phyloP scores from a whole-genome alignment of 1,140 invertebrate genomes.

The Galleria mellonella region DNA sequence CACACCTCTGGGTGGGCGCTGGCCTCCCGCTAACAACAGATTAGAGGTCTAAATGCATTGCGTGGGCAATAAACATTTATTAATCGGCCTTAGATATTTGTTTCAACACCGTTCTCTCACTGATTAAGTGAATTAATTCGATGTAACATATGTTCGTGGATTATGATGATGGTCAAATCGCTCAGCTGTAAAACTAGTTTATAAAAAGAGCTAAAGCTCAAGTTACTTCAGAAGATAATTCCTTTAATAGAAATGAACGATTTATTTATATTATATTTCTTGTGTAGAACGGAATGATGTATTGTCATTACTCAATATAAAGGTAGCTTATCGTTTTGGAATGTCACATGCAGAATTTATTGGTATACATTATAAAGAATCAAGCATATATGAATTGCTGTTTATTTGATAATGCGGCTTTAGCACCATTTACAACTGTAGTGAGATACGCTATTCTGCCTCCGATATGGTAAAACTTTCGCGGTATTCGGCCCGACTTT shows the following conservation, averaged over 20 bases:
- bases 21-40: conserved; percentile 54
- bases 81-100: conserved; percentile 46
- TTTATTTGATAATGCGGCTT: conserved; percentile 10
- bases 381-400: conserved; percentile 6
- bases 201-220: too few species aligned
- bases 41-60: conserved; percentile 45
- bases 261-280: too few species aligned
- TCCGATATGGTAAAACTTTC: conserved; percentile 36
- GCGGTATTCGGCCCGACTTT: conserved; percentile 4
- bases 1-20: conserved; percentile 64
- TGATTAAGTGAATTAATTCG: conserved; percentile 34
- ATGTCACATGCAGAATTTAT: conserved; percentile 31
- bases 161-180: too few species aligned
- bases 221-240: too few species aligned
- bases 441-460: conserved; percentile 31
- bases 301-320: too few species aligned
- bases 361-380: conserved; percentile 9
- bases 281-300: too few species aligned
- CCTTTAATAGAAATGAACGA: too few species aligned
- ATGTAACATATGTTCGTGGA: conserved; percentile 13
- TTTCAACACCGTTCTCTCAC: conserved; percentile 44
- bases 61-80: conserved; percentile 57
- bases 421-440: conserved; percentile 21
- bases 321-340: conserved; percentile 10
- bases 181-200: too few species aligned